These are phyloP conservation scores for Anolis apletophallus DNA, from an alignment of 2,797 vertebrate species.

Conservation along the genomic window DNA sequence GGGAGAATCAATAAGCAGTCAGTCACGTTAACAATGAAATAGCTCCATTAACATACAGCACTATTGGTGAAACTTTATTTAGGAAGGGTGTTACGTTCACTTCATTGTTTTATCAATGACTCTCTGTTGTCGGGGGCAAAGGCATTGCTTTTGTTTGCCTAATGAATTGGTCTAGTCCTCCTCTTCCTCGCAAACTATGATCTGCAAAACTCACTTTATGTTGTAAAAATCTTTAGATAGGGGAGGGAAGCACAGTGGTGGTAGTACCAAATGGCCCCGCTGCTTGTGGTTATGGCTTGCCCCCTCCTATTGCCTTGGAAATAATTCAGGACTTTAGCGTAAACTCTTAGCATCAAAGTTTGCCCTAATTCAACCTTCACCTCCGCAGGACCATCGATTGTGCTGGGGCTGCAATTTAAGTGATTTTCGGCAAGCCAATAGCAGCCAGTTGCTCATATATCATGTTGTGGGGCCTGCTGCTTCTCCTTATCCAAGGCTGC, in stretches of 20 bases:
- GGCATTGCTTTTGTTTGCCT: conserved; percentile 78
- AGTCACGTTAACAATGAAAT: conserved; percentile 91
- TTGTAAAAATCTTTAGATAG: conserved; percentile 24
- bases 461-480: conserved; percentile 14
- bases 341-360: conserved; percentile 59
- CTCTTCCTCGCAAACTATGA: conserved; percentile 51
- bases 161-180: conserved; percentile 75
- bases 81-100: conserved; percentile 81
- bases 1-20: conserved; percentile 87
- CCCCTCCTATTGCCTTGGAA: conserved; percentile 39
- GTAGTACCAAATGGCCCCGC: background rate
- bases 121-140: conserved; percentile 76
- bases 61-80: conserved; percentile 86
- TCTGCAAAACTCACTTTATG: conserved; percentile 68
- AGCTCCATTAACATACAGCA: conserved; percentile 89
- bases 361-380: conserved; percentile 53
- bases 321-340: conserved; percentile 64
- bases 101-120: conserved; percentile 85
- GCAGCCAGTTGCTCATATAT: conserved; percentile 20
- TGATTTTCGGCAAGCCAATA: conserved; percentile 44
- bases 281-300: background rate
- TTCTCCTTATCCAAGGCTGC: conserved; percentile 8
- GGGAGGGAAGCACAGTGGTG: background rate
- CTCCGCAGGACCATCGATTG: conserved; percentile 39
- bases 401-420: conserved; percentile 43